Base-by-base conservation (phyloP, 2,888 invertebrate genomes). In the Nudaria mundana region DNA sequence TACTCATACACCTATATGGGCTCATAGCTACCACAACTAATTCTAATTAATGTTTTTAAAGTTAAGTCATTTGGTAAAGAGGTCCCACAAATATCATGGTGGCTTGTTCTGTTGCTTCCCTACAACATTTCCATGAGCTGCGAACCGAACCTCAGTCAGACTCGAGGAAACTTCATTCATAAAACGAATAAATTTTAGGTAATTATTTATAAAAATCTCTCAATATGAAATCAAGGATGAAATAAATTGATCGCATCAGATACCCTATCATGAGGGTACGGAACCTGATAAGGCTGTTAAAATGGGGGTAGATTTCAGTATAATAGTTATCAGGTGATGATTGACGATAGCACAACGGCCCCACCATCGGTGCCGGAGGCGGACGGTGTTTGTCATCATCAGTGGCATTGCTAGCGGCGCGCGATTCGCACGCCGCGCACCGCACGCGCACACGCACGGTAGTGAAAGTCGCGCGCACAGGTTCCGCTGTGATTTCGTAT, bases 381-480 rank as follows among this genome's bases (percentile, higher is more conserved):
- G 47, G 49, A 35, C 53, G 48, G 41, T 29, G 42, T 52, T 48
- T 52, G 48, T 40, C 52, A 58, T 51, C 68, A 64, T 66, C 81
- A 86, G 86, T 86, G 77, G 70, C 71, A 76, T 47, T 75, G 70
- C 56, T 59, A 72, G 66, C 80, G 81, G 70, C 79, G 82, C 72
- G 74, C 76, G 74, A 74, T 63, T 68, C 78, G 79, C 81, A 81
- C 85, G 85, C 72, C 48, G 60, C 67, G 65, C 60, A 62, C 65
- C 76, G 72, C 75, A 66, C 71, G 75, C 76, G 69, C 71, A 65
- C 37, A 54, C 54, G 54, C 45, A 44, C 59, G 67, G 63, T 72
- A 85, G 86, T 86, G 86, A 86, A 87, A 87, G 84, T 83, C 76
- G 79, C 83, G 81, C 76, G 78, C 80, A 76, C 78, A 79, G 69